Percentiles rank a stretch among this genome's conserved stretches.
Conservation (phyloP, 2,888 invertebrate genomes). For the Clunio marinus region DNA sequence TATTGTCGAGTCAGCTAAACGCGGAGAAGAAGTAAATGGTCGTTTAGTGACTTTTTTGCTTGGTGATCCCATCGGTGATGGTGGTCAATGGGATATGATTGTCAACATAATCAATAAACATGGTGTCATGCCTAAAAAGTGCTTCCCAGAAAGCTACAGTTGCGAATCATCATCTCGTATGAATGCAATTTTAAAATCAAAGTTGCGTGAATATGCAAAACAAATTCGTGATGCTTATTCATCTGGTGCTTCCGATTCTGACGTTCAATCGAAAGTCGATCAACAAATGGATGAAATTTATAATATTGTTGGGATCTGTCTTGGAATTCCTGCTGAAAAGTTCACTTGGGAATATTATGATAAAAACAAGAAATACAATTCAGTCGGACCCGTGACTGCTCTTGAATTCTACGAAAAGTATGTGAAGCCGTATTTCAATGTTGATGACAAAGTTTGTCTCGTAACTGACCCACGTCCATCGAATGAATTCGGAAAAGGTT, state of each 20-base stretch:
- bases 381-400: constrained; percentile 71
- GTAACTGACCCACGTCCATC: constrained; percentile 79
- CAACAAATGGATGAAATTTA: constrained; percentile 72
- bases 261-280: constrained; percentile 60
- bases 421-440: constrained; percentile 73
- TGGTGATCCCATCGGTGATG: constrained; percentile 50
- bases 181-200: constrained; percentile 75
- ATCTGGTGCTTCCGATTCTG: constrained; percentile 58
- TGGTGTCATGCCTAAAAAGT: constrained; percentile 83
- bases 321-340: constrained; percentile 72
- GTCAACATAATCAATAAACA: constrained; percentile 81
- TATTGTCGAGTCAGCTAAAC: constrained; percentile 68
- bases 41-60: constrained; percentile 74
- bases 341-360: constrained; percentile 84
- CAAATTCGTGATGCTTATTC: constrained; percentile 63
- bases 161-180: constrained; percentile 69
- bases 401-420: constrained; percentile 73
- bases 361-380: constrained; percentile 69
- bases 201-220: constrained; percentile 78
- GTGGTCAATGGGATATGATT: constrained; percentile 68
- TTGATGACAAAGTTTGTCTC: constrained; percentile 81
- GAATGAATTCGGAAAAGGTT: constrained; percentile 73
- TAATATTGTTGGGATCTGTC: constrained; percentile 75
- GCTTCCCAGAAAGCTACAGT: constrained; percentile 78
- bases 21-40: constrained; percentile 71